These are phyloP conservation scores for Trichonephila clavata DNA, from an alignment of 1,140 invertebrate species.

Conservation along the genomic window DNA sequence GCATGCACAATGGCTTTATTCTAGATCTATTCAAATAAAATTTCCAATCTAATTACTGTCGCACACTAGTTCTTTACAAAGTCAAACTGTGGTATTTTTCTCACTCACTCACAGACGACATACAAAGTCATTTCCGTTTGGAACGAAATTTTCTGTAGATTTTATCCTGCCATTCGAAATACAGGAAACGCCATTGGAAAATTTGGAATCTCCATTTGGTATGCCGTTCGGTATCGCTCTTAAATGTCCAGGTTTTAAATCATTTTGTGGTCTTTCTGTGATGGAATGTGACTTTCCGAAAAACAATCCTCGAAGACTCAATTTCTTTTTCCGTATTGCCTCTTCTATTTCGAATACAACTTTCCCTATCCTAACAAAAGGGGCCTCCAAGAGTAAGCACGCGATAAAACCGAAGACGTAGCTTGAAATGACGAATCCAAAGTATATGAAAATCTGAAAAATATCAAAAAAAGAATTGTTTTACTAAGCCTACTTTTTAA, in stretches of 20 bases:
- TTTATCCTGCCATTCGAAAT: conserved; percentile 2
- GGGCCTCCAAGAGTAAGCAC: conserved; percentile 35
- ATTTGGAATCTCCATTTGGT: not conserved
- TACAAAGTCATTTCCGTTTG: not conserved
- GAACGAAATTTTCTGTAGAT: not conserved
- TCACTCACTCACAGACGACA: not conserved
- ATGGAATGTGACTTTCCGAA: not conserved
- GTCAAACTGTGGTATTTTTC: not conserved
- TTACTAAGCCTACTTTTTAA: no score
- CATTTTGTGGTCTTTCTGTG: not conserved
- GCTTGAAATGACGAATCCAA: conserved; percentile 27
- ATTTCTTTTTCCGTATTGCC: not conserved
- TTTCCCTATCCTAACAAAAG: conserved; percentile 54
- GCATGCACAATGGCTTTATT: not conserved
- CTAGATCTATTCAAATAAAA: no score
- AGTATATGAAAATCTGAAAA: conserved; percentile 56
- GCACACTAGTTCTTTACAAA: no score
- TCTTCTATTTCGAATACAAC: conserved; percentile 50
- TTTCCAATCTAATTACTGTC: no score
- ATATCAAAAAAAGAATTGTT: not conserved
- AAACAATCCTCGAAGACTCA: not conserved
- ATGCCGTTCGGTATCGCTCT: not conserved
- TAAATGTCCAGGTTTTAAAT: not conserved
- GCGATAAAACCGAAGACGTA: not conserved
- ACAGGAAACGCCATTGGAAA: not conserved